Conservation (phyloP, 2,113 vertebrate species). For the Caracal caracal region DNA sequence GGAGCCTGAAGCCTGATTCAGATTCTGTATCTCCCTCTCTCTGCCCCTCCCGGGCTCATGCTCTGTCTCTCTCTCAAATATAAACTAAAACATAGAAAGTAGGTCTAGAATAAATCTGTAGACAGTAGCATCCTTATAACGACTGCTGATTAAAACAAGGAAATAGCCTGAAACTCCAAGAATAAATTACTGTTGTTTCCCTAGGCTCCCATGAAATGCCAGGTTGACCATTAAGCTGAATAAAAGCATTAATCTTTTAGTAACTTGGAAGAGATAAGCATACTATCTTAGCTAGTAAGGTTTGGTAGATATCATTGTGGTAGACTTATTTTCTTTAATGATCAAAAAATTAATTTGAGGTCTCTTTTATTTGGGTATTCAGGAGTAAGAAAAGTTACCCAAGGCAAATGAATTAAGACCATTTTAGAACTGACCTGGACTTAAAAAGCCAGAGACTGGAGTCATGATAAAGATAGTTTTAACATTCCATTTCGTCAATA, state of each 20-base stretch:
- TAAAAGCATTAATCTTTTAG: background rate
- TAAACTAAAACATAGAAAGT: no score
- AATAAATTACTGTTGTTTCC: background rate
- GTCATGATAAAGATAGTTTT: background rate
- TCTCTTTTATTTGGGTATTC: background rate
- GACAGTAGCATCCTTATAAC: background rate
- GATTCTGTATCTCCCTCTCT: no score
- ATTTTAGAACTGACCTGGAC: background rate
- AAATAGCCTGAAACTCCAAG: background rate
- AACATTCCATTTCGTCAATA: background rate
- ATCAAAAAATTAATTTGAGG: background rate
- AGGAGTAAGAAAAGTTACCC: background rate
- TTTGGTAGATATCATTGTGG: background rate
- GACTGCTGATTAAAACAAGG: background rate
- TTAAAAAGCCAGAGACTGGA: background rate
- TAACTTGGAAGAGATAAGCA: background rate
- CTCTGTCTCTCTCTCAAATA: no score
- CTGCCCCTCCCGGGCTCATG: no score
- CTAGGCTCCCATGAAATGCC: background rate
- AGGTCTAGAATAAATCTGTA: background rate
- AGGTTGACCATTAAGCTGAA: background rate
- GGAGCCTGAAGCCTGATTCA: no score
- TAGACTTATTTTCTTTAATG: background rate
- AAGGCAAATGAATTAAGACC: background rate
- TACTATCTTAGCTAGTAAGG: background rate